Evolutionary conservation across 2,113 vertebrate species (phyloP), one percentile per base, ranked within the genome.

Genomic region (Carlito syrichta): DNA sequence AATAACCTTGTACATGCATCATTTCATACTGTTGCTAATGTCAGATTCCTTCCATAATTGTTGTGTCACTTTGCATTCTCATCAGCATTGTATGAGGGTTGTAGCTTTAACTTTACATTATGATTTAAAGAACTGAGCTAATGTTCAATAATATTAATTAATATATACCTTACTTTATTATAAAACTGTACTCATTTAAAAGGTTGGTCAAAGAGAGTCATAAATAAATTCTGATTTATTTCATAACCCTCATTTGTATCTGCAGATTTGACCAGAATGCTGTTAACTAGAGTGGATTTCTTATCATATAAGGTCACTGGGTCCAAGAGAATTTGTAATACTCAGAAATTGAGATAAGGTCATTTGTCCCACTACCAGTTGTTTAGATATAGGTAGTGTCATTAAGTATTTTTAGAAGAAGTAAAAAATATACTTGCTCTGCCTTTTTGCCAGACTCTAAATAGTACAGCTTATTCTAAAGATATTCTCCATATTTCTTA

Each of bases 21-120:
- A 89, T 89, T 94, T 94, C 56, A 89, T 83, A 79, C 32, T 89
- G 40, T 79, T 89, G 62, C 43, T 96, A 78, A 79, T 92, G 88
- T 78, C 78, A 94, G 4, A 92, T 94, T 96, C 40, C 83, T 84
- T 81, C 50, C 38, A 79, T 76, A 94, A 79, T 79, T 79, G 19
- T 82, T 90, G 45, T 92, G 58, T 38, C 32, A 66, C 40, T 93
- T 89, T 93, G 23, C 52, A 52, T 62, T 89, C 43, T n/a, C 27
- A 89, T 3, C 5, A 88, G 27, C 76, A 43, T 9, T 93, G n/a
- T 77, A 25, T 56, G 68, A 93, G 27, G 54, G 68, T 89, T 96
- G 19, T 45, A 87, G 88, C 45, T 89, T 86, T 74, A 69, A 73
- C 87, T 94, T 91, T 73, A 89, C 84, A 68, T 91, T 94, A 45